Conservation (phyloP, 2,113 vertebrate species). For the Plecturocebus donacophilus region DNA sequence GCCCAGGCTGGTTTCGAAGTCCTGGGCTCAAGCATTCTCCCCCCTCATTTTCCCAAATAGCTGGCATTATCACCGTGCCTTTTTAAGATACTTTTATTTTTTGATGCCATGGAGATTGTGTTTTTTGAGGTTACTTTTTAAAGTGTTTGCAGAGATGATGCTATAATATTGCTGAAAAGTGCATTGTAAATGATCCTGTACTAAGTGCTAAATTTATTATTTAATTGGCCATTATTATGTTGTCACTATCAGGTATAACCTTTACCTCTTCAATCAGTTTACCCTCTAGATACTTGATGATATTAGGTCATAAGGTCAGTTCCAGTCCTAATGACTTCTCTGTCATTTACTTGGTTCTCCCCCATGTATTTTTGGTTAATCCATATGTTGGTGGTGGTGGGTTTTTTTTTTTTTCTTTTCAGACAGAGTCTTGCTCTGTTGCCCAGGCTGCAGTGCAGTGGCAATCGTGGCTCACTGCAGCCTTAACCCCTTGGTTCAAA, state of each 20-base stretch:
- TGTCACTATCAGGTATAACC: neutral
- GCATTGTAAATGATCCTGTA: neutral
- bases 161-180: neutral
- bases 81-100: neutral
- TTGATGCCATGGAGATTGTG: neutral
- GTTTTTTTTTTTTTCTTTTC: neutral
- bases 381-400: too few species aligned
- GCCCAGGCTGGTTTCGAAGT: neutral
- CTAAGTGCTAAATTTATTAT: neutral
- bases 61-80: neutral
- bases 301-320: neutral
- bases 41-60: neutral
- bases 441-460: too few species aligned
- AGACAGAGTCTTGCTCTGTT: too few species aligned
- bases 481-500: too few species aligned
- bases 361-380: neutral
- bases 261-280: neutral
- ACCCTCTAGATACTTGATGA: neutral
- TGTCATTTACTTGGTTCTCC: neutral
- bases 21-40: too few species aligned
- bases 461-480: too few species aligned
- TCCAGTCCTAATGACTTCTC: neutral
- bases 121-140: neutral
- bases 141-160: conserved; percentile 7
- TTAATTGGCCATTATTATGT: neutral